Evolutionary conservation across 2,797 vertebrate species (phyloP).

Genomic region (Anguilla pacifica): DNA sequence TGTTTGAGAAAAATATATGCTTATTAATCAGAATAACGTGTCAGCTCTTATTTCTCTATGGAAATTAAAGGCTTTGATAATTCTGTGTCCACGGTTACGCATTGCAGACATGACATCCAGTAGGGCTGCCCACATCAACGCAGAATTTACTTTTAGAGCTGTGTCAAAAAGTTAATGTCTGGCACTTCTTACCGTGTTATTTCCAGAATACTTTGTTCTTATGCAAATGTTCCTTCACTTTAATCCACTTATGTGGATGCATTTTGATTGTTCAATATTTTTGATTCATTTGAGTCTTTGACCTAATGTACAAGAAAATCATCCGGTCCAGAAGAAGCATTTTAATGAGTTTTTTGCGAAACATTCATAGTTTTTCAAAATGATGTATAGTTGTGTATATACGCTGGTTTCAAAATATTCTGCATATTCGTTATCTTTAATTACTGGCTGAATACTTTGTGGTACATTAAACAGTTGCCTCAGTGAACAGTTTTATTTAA

Average conservation of each 20-base stretch:
- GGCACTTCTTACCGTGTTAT: background rate
- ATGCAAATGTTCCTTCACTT: background rate
- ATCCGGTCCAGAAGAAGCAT: background rate
- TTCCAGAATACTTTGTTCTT: background rate
- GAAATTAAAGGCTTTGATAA: background rate
- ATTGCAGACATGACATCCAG: background rate
- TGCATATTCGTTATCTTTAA: background rate
- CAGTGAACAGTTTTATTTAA: background rate
- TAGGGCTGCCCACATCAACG: background rate
- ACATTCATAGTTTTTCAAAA: background rate
- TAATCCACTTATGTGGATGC: slow-evolving; percentile 16
- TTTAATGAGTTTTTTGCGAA: background rate
- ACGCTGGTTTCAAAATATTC: too few relatives aligned
- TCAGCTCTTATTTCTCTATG: background rate
- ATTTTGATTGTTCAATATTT: background rate
- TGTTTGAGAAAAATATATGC: background rate
- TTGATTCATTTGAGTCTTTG: background rate
- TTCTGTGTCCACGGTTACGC: background rate
- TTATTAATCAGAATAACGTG: background rate
- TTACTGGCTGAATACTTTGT: background rate
- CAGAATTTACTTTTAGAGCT: background rate
- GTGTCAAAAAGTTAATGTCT: background rate
- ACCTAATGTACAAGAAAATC: background rate
- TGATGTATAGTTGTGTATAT: background rate
- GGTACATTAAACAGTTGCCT: background rate